Evolutionary conservation across 2,797 vertebrate genomes (phyloP), one percentile per base, ranked within the genome.

Genomic region (Alca torda): DNA sequence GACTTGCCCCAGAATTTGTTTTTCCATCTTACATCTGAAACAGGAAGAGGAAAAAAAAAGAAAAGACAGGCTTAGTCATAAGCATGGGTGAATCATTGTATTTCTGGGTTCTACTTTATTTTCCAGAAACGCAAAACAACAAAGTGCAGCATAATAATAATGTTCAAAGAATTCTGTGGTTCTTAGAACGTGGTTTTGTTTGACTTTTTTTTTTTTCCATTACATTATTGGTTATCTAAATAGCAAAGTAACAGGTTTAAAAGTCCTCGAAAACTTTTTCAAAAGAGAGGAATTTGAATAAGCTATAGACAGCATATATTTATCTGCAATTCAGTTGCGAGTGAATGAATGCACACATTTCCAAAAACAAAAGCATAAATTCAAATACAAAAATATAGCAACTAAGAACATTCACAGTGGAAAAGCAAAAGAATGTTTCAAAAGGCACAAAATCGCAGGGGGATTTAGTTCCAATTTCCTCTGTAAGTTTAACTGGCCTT

Each of bases 1-100:
- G 99, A 99, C 98, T 99, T 99, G 4, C 99, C 99, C 99, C 99
- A 99, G 97, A 99, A 99, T 97, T 99, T 99, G 97, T 99, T 99
- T 98, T 99, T 99, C 98, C 99, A 99, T 95, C 99, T 99, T 92
- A 99, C 97, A 88, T 99, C 99, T 99, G 95, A 96, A 98, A 98
- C 28, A 97, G 69, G 18, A 89, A 81, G 39, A 60, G 91, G 41
- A 60, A 84, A 65, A 82, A 61, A 75, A 82, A 51, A 51, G 51
- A 63, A 63, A 74, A 21, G 54, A 87, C 6, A 65, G 13, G 69
- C 81, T 94, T 92, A 93, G 39, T 39, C 53, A 82, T 33, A 74
- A 23, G 78, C 43, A 35, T 30, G 23, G 15, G 26, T 51, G 51
- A 92, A 70, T 91, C 43, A 72, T 31, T 11, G 60, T 78, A 28